A percentile compares a stretch with the other conserved stretches of the same genome.
Conservation (phyloP, 2,113 vertebrate genomes). For the Oncorhynchus keta region DNA sequence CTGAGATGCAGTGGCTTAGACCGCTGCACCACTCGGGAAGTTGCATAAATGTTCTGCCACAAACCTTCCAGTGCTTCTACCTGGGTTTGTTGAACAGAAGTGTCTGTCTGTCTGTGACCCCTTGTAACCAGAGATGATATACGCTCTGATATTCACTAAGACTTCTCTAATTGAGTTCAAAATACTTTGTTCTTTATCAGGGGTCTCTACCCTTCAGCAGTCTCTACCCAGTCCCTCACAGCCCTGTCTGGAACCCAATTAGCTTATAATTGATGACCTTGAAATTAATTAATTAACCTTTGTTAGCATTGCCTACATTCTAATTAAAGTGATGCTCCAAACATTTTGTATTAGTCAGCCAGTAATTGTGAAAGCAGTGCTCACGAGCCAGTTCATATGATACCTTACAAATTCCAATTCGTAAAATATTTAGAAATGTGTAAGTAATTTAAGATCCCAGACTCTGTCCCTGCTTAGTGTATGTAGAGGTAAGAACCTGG, state of each 20-base stretch:
- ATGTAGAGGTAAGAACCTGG: slow-evolving; percentile 66
- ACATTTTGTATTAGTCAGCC: too few relatives aligned
- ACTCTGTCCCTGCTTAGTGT: slow-evolving; percentile 70
- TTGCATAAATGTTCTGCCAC: neutral
- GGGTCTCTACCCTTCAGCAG: slow-evolving; percentile 34
- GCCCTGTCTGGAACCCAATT: slow-evolving; percentile 76
- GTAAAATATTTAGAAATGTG: too few relatives aligned
- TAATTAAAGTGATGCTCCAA: slow-evolving; percentile 69
- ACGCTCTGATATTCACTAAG: neutral
- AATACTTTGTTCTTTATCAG: slow-evolving; percentile 5
- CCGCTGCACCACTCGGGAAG: too few relatives aligned
- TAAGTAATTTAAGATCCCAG: too few relatives aligned
- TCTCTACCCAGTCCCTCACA: slow-evolving; percentile 33
- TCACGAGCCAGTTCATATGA: too few relatives aligned
- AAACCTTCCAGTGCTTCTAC: too few relatives aligned
- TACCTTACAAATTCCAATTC: too few relatives aligned
- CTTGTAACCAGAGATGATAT: neutral
- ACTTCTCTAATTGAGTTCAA: slow-evolving; percentile 8
- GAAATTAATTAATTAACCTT: slow-evolving; percentile 84
- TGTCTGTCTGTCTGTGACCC: neutral
- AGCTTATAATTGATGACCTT: slow-evolving; percentile 84
- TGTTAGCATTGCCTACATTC: slow-evolving; percentile 68
- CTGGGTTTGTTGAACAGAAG: neutral
- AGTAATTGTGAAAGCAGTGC: too few relatives aligned
- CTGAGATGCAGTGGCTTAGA: too few relatives aligned